Base-by-base conservation (phyloP, 2,888 invertebrate genomes). In the Carcina quercana region DNA sequence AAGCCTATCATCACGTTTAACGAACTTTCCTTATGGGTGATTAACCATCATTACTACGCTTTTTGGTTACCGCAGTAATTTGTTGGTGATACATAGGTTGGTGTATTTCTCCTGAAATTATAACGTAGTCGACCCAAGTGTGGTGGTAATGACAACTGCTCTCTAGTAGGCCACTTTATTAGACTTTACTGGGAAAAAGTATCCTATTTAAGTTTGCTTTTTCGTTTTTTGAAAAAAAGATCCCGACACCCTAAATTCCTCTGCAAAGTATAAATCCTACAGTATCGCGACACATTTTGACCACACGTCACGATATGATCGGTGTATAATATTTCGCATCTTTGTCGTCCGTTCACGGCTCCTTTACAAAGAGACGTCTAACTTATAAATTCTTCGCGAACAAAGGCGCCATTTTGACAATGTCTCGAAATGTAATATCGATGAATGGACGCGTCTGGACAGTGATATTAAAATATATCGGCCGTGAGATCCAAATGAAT, bases 401-500 rank as follows among this genome's bases (percentile, higher is more conserved):
- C 82, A 83, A 83, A 79, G 78, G 74, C 78, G 71, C 78, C 64
- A 67, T 68, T 69, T 66, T 76, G 82, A 83, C 82, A 80, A 65
- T 62, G 67, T 66, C 62, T 56, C 53, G 46, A 69, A 67, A 72
- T 65, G 66, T 68, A 66, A 68, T 69, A 64, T 69, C 63, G 59
- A 63, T 62, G 62, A 64, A 66, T 54, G 65, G 71, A 72, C 66
- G 59, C 53, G 45, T 59, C 57, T 59, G 45, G 59, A 58, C 64
- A 56, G 62, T 49, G 66, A 71, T 74, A 72, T 71, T 69, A 67
- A 70, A 72, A 79, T 78, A 79, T 80, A 75, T 76, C 63, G 65
- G 51, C 59, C 48, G 47, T 47, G 54, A 57, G 63, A 66, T 68
- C 58, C 62, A 47, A 68, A 67, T 82, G 78, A 78, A 78, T 80